A percentile compares a stretch with the other conserved stretches of the same genome.
These are phyloP conservation scores for Folsomia candida DNA, from an alignment of 2,888 invertebrate genomes.

Conservation along the genomic window DNA sequence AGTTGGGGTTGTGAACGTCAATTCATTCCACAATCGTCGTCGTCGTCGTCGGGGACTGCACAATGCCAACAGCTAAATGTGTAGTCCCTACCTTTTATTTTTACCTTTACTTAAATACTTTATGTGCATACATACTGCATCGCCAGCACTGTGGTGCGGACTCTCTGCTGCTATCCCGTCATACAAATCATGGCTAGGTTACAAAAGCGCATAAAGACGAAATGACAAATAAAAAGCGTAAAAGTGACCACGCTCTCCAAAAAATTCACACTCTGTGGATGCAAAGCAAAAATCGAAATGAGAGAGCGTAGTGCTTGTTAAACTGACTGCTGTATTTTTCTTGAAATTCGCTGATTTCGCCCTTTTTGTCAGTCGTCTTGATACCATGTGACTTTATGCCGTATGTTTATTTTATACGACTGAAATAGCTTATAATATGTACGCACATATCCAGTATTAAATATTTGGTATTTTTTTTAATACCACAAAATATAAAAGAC, in stretches of 20 bases:
- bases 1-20: not conserved
- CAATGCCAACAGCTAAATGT: too few species aligned
- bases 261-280: not conserved
- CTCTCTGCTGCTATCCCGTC: too few species aligned
- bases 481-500: too few species aligned
- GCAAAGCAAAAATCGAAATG: not conserved
- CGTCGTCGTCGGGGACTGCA: not conserved
- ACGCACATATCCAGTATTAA: too few species aligned
- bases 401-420: not conserved
- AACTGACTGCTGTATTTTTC: not conserved
- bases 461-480: too few species aligned
- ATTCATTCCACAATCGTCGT: not conserved
- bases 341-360: not conserved
- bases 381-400: not conserved
- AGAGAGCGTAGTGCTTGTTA: not conserved
- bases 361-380: not conserved
- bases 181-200: too few species aligned
- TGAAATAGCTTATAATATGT: too few species aligned
- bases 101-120: not conserved
- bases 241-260: not conserved
- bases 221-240: conserved; percentile 1
- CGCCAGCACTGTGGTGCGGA: too few species aligned
- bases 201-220: not conserved
- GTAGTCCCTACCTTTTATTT: not conserved
- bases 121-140: too few species aligned